Conservation (phyloP, 2,888 invertebrate genomes). For the Drosophila austrosaltans region DNA sequence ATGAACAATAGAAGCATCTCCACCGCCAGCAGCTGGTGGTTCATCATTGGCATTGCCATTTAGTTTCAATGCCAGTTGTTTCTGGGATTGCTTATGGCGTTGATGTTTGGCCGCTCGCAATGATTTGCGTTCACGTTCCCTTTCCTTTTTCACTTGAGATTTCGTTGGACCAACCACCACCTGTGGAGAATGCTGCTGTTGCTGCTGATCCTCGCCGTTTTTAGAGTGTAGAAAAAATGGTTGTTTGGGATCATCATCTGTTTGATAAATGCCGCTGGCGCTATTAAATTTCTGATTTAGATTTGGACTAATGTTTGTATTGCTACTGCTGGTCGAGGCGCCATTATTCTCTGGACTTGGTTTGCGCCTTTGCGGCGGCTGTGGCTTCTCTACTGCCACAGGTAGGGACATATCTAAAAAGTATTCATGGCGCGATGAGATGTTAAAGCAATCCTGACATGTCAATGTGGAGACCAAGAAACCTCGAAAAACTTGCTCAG, state of each 20-base stretch:
- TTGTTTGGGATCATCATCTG: slow-evolving; percentile 6
- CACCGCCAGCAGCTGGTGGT: slow-evolving; percentile 11
- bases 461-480: slow-evolving; percentile 94
- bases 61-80: slow-evolving; percentile 46
- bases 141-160: slow-evolving; percentile 86
- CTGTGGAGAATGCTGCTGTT: slow-evolving; percentile 33
- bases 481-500: slow-evolving; percentile 97
- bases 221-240: slow-evolving; percentile 67
- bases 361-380: slow-evolving; percentile 87
- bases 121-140: slow-evolving; percentile 84
- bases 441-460: slow-evolving; percentile 94
- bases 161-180: slow-evolving; percentile 83
- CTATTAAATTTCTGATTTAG: slow-evolving; percentile 41
- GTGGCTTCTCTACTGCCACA: slow-evolving; percentile 89
- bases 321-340: neutral
- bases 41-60: slow-evolving; percentile 31
- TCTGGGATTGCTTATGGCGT: slow-evolving; percentile 66
- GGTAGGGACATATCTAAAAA: slow-evolving; percentile 98
- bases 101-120: slow-evolving; percentile 80
- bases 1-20: slow-evolving; percentile 41
- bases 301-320: slow-evolving; percentile 4
- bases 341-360: slow-evolving; percentile 80
- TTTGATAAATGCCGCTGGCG: slow-evolving; percentile 32
- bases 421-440: slow-evolving; percentile 94
- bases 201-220: slow-evolving; percentile 19